Evolutionary conservation across 2,113 vertebrate genomes (phyloP).

Genomic region (Anolis sagrei): DNA sequence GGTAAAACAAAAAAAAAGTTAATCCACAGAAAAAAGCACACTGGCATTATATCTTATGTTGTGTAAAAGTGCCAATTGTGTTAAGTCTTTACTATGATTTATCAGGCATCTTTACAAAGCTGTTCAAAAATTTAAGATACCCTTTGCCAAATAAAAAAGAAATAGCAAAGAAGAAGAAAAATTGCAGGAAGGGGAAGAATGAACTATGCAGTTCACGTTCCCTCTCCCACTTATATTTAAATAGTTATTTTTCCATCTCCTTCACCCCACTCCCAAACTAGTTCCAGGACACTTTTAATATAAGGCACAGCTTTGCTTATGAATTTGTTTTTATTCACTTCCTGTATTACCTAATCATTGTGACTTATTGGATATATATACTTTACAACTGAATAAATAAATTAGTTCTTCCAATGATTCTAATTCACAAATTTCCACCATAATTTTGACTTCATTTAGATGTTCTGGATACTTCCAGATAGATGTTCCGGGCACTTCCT

Average conservation of each 20-base stretch:
- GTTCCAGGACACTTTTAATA: not conserved
- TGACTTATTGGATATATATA: no score
- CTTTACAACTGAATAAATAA: not conserved
- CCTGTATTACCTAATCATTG: not conserved
- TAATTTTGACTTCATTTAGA: not conserved
- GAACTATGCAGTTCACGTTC: not conserved
- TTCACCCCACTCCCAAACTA: no score
- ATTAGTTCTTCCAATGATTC: not conserved
- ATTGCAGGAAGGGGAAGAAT: not conserved
- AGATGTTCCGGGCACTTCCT: no score
- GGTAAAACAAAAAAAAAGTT: not conserved
- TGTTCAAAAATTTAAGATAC: not conserved
- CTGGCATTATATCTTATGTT: no score
- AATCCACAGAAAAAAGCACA: not conserved
- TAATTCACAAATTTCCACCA: not conserved
- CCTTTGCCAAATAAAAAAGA: not conserved
- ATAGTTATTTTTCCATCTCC: not conserved
- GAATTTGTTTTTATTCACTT: not conserved
- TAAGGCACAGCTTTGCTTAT: not conserved
- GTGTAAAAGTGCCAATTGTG: not conserved
- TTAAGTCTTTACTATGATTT: not conserved
- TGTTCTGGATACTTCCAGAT: not conserved
- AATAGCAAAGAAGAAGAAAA: not conserved
- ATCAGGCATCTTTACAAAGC: not conserved
- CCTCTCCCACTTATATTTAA: not conserved